These are phyloP conservation scores for Monopterus albus DNA, from an alignment of 2,113 vertebrate genomes.

Conservation along the genomic window DNA sequence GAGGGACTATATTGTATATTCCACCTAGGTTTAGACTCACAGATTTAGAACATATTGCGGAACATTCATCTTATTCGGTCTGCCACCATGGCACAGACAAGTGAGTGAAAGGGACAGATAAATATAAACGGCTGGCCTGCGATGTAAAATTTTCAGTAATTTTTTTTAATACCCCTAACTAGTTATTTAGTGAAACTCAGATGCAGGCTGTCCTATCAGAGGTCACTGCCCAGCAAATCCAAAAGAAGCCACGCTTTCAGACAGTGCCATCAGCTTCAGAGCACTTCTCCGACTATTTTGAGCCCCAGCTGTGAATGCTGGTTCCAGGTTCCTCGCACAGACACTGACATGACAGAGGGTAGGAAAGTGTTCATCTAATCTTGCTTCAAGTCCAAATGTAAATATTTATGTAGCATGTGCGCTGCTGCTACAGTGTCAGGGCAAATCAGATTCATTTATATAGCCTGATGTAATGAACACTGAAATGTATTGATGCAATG, in stretches of 20 bases:
- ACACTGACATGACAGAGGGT: conserved; percentile 4
- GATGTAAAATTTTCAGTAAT: no score
- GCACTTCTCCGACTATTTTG: background rate
- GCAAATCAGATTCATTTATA: background rate
- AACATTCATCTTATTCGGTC: background rate
- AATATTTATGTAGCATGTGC: no score
- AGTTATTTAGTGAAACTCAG: no score
- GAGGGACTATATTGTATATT: conserved; percentile 14
- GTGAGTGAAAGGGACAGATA: background rate
- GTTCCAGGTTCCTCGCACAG: no score
- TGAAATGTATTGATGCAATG: background rate
- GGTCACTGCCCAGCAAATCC: background rate
- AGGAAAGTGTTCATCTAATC: no score
- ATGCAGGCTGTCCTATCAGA: background rate
- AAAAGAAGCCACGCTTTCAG: background rate
- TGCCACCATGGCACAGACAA: background rate
- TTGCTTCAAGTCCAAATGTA: no score
- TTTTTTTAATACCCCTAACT: no score
- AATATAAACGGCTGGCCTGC: background rate
- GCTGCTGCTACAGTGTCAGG: background rate
- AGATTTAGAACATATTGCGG: no score
- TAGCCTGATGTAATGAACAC: no score
- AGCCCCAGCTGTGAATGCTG: background rate
- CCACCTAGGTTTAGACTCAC: conserved; percentile 16
- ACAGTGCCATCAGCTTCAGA: background rate